Evolutionary conservation across 2,113 vertebrate genomes (phyloP), one percentile per base, ranked within the genome.

Genomic region (Diglossa brunneiventris): DNA sequence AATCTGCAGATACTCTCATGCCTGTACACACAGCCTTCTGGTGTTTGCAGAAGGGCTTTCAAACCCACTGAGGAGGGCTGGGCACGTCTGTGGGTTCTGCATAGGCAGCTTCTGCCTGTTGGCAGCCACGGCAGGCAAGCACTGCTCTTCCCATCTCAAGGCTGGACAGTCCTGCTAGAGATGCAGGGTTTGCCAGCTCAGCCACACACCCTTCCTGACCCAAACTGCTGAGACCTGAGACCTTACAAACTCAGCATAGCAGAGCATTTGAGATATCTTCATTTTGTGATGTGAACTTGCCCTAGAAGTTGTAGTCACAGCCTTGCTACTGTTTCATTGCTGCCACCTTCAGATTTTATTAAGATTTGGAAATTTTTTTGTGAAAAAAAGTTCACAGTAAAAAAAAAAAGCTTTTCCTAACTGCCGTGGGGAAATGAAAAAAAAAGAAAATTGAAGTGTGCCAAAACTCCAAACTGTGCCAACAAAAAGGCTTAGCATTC

Each of bases 331-430:
- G 66, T 90, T 96, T 95, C 23, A 0, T 93, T 96, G 86, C 83
- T 96, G 88, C 92, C 77, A 94, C 86, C 92, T 95, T 93, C 92
- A 94, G 93, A 89, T 92, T 90, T 94, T 89, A 95, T 94, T 91
- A 94, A 92, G 73, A 82, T 84, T 61, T 55, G 27, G 76, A 67
- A 3, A 1, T n/a, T 27, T 69, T 67, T 22, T 16, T 63, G 13
- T 16, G 13, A 67, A 15, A 41, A 76, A 83, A 90, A 42, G 76
- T 93, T 86, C 80, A 74, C 46, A 42, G 61, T 79, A 31, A 87
- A 63, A 49, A 49, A 49, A 49, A 49, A 64, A 62, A 87, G 28
- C 26, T 93, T 94, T 90, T 73, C 59, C 72, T 86, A 66, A 66
- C 46, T 41, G 59, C 75, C 80, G 55, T 74, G 30, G 21, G 23